Percentiles rank a stretch among this genome's conserved stretches.
Evolutionary conservation across 2,888 invertebrate species (phyloP).

Genomic region (Mesopsocus fuscifrons): DNA sequence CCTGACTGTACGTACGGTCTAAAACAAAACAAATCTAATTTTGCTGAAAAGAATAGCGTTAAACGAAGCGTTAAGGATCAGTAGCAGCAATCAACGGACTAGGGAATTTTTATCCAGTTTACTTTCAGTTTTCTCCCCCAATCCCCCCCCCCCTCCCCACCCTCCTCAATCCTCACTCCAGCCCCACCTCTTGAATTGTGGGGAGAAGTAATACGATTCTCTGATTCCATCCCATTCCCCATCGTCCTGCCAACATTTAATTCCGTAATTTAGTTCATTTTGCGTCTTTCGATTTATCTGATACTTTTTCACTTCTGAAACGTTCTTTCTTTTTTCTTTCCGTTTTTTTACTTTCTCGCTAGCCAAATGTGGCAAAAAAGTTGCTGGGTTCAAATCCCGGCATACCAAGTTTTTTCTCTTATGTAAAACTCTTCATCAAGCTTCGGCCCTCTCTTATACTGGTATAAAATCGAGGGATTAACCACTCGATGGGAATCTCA

Average conservation of each 20-base stretch:
- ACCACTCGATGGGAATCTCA: no score
- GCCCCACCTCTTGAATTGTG: conserved; percentile 4
- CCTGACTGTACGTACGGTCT: no score
- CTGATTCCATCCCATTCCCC: neutral
- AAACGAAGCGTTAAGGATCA: conserved; percentile 9
- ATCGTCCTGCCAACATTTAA: neutral
- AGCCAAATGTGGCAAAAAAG: no score
- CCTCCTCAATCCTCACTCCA: neutral
- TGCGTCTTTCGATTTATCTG: neutral
- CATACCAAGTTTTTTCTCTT: no score
- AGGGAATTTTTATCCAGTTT: conserved; percentile 10
- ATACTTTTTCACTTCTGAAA: neutral
- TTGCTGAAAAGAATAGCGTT: conserved; percentile 9
- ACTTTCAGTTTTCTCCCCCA: conserved; percentile 1
- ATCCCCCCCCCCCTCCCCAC: conserved; percentile 1
- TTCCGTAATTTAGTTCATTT: neutral
- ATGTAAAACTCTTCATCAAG: no score
- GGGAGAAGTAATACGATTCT: conserved; percentile 8
- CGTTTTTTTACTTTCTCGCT: neutral
- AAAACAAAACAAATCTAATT: conserved; percentile 10
- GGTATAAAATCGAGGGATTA: no score
- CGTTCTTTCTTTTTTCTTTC: neutral
- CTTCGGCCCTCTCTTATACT: no score
- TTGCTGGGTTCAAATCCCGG: no score
- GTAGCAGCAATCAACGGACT: conserved; percentile 8